Evolutionary conservation across 2,113 vertebrate genomes (phyloP).

Genomic region (Ailurus styani): DNA sequence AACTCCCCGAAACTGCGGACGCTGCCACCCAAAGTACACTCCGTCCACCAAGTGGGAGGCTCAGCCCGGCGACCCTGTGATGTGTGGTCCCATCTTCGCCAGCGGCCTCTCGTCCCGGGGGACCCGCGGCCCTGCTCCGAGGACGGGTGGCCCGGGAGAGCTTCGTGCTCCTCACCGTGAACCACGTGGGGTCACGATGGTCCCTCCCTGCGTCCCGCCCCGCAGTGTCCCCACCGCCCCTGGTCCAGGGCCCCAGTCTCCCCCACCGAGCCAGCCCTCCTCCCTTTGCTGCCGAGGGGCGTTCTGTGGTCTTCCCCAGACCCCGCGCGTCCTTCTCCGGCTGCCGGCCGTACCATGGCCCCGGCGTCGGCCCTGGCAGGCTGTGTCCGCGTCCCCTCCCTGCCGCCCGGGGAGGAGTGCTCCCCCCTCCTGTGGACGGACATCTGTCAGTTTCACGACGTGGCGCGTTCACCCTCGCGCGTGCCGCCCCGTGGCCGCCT

Average conservation of each 20-base stretch:
- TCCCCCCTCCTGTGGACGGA: not conserved
- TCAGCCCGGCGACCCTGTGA: rapidly evolving
- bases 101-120: not conserved
- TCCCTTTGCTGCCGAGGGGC: not conserved
- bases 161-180: rapidly evolving
- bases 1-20: rapidly evolving
- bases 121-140: rapidly evolving
- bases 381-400: not conserved
- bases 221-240: not conserved
- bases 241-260: not conserved
- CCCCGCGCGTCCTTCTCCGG: not conserved
- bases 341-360: not conserved
- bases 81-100: rapidly evolving
- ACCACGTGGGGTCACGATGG: rapidly evolving
- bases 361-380: too few relatives aligned
- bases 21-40: rapidly evolving
- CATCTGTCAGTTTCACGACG: not conserved
- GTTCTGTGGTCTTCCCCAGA: not conserved
- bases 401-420: not conserved
- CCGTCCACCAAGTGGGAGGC: rapidly evolving
- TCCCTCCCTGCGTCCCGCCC: rapidly evolving
- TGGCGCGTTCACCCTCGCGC: rapidly evolving
- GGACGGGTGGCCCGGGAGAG: not conserved
- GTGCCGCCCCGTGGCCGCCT: rapidly evolving
- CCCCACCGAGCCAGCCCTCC: too few relatives aligned